Evolutionary conservation across 2,797 vertebrate genomes (phyloP), one percentile per base, ranked within the genome.

Genomic region (Crenichthys baileyi): DNA sequence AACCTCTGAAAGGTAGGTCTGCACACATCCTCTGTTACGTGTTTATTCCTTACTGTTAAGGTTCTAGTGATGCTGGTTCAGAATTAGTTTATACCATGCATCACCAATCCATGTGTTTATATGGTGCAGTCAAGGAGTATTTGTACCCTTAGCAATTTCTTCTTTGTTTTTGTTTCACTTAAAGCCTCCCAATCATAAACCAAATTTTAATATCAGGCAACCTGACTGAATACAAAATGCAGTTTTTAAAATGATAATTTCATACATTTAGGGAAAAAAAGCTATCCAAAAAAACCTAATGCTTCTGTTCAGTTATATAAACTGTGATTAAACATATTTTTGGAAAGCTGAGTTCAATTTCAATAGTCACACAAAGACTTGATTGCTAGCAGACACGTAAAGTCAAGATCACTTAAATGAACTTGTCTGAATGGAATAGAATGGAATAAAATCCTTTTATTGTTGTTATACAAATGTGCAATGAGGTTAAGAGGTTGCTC

Each of bases 1-100:
- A 99, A 96, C 98, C 98, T 91, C 96, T 99, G 83, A 99, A 99
- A 97, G 98, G 98, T 99, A 94, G 93, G 87, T 3, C 46, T 36
- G 31, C 16, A 8, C 20, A n/a, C 1, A 77, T 46, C n/a, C 31
- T 67, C 60, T 44, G 58, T 61, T 44, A 83, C 41, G 20, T 48
- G 41, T 63, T 68, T 70, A 68, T 65, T 72, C 9, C 74, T 80
- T 29, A 70, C 1, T 1, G 16, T 11, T 31, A 16, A 53, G 8
- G 5, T 2, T 60, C 3, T 4, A 9, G 3, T 48, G 76, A 0
- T 20, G 31, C 31, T 65, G 18, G 0, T n/a, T 53, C 2, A 50
- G 46, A 53, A 44, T 5, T 41, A 1, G 50, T 68, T 70, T 0
- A 36, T 70, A 39, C 6, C 70, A n/a, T 44, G 36, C 72, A 67